Conservation (phyloP, 2,113 vertebrate genomes). For the Nanorana parkeri region DNA sequence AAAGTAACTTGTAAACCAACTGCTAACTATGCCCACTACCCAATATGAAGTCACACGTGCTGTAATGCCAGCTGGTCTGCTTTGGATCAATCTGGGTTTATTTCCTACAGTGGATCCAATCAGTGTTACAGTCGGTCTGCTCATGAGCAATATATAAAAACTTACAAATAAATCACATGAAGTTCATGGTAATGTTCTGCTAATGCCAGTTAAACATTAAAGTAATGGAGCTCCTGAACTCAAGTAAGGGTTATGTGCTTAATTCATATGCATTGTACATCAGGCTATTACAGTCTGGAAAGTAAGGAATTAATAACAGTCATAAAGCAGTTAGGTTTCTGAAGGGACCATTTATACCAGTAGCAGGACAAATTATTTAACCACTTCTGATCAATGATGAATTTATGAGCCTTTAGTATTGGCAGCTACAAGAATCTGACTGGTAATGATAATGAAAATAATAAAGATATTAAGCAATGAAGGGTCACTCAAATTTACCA, state of each 20-base stretch:
- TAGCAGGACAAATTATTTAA: slow-evolving; percentile 57
- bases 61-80: slow-evolving; percentile 10
- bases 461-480: slow-evolving; percentile 57
- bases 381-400: slow-evolving; percentile 56
- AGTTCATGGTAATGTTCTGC: slow-evolving; percentile 6
- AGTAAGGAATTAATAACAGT: slow-evolving; percentile 53
- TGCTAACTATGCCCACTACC: slow-evolving; percentile 6
- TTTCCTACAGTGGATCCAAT: neutral
- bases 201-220: slow-evolving; percentile 38
- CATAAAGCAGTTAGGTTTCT: slow-evolving; percentile 53
- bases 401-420: slow-evolving; percentile 63
- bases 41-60: slow-evolving; percentile 3
- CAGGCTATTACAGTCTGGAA: slow-evolving; percentile 46
- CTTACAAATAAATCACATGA: neutral
- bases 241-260: slow-evolving; percentile 18
- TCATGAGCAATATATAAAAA: neutral
- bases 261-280: slow-evolving; percentile 30
- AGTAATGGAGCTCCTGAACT: slow-evolving; percentile 6
- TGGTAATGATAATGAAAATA: neutral
- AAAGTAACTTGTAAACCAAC: slow-evolving; percentile 10
- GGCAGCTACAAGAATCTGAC: slow-evolving; percentile 64
- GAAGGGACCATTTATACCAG: slow-evolving; percentile 39
- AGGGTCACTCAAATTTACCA: slow-evolving; percentile 64
- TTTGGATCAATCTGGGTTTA: slow-evolving; percentile 6
- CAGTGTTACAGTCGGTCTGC: neutral